Base-by-base conservation (phyloP, 2,888 invertebrate species). In the Pomacea canaliculata region DNA sequence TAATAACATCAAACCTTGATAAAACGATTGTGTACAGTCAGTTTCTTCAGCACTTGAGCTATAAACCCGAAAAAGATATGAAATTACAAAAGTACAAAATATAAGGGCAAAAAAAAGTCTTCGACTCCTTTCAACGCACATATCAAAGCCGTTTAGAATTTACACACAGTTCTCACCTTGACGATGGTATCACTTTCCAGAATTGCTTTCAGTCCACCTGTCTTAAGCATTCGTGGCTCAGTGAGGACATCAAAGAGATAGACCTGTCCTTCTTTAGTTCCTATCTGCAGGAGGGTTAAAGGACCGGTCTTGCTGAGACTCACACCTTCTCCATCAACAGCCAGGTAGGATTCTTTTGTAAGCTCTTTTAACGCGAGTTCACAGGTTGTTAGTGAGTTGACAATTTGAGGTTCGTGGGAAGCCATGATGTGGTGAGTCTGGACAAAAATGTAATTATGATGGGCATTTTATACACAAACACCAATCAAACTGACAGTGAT, bases 241-340 rank as follows among this genome's bases (percentile, higher is more conserved):
- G 76, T 68, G 3, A 80, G 72, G 16, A 84, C 79, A 76, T 85
- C 84, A 76, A 85, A 85, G n/a, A 84, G 70, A 66, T 80, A 84
- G 46, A 84, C 84, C 13, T 76, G 60, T 10, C 82, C 83, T 7
- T 81, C 70, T 49, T 79, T 81, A 9, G 84, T 84, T 13, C 82
- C 84, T 7, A 85, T 78, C 77, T 84, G 84, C 12, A 85, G 77
- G 13, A 85, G 76, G 0, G 84, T 85, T 27, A 85, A 62, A 0
- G 85, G 84, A 12, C 85, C 85, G 19, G 84, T 83, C 62, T 74
- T 76, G 13, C 84, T 83, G 3, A 84, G 73, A 70, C 83, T 80
- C 13, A 76, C 51, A 18, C 76, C 71, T 59, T 76, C 62, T 3
- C 69, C 67, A 46, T 72, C 69, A 9, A 69, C 72, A 19, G 69